Conservation (phyloP, 2,113 vertebrate genomes). For the Toxostoma redivivum region DNA sequence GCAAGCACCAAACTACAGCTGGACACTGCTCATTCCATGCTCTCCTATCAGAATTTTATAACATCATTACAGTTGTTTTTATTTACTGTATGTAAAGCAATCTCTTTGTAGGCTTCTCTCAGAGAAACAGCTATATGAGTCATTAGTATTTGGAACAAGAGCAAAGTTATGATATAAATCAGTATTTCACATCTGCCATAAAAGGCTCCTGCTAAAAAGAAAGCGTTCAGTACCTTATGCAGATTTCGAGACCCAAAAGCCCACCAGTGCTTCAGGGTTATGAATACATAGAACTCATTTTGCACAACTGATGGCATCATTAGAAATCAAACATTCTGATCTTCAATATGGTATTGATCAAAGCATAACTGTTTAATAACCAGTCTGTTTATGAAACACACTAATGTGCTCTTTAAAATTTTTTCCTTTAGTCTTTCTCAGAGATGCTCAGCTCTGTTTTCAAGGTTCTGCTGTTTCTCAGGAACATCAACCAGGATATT, state of each 20-base stretch:
- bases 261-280: neutral
- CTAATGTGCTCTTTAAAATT: neutral
- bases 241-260: neutral
- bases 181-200: neutral
- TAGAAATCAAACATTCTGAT: neutral
- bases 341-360: neutral
- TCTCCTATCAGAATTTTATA: neutral
- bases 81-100: neutral
- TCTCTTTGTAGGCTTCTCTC: neutral
- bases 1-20: neutral
- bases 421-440: neutral
- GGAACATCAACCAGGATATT: fast-evolving
- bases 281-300: neutral
- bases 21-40: neutral
- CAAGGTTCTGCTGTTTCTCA: neutral
- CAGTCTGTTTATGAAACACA: neutral
- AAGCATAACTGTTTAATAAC: neutral
- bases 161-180: neutral
- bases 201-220: neutral
- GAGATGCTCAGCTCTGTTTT: neutral
- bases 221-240: neutral
- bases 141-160: neutral
- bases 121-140: neutral
- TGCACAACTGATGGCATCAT: neutral
- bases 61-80: neutral